phyloP scores from a whole-genome alignment of 2,113 vertebrate genomes.

The Pionites leucogaster region DNA sequence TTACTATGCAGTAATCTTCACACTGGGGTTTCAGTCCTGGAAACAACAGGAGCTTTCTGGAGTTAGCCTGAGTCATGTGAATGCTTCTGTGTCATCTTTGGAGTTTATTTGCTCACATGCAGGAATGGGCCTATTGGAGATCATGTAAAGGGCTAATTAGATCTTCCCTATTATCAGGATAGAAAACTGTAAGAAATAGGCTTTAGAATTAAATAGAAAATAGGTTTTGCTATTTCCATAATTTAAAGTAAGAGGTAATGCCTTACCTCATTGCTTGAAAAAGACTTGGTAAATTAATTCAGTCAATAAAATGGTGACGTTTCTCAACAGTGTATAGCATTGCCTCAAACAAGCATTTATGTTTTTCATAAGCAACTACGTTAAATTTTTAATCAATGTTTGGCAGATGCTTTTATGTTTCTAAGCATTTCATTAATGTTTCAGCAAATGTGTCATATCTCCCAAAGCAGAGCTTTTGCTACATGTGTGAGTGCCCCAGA shows the following conservation, averaged over 20 bases:
- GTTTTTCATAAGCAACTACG: background rate
- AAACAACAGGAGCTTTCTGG: background rate
- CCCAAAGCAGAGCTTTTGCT: background rate
- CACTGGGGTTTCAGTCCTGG: background rate
- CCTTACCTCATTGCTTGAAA: background rate
- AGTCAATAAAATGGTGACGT: background rate
- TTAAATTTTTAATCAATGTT: slow-evolving; percentile 31
- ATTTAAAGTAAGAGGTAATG: background rate
- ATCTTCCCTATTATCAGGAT: background rate
- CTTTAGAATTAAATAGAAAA: background rate
- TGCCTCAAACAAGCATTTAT: background rate
- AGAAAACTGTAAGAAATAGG: background rate
- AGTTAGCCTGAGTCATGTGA: background rate
- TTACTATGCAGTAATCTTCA: background rate
- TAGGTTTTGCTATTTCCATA: background rate
- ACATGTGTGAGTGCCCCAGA: background rate
- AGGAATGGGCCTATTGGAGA: background rate
- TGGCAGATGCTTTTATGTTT: background rate
- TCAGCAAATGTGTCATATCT: background rate
- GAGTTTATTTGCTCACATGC: background rate
- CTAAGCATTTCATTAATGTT: slow-evolving; percentile 12
- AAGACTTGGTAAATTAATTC: background rate
- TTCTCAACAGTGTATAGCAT: background rate
- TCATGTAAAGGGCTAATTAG: background rate
- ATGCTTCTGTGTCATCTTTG: background rate